These are phyloP conservation scores for Cryptocephalus moraei DNA, from an alignment of 2,888 invertebrate species.

Conservation along the genomic window DNA sequence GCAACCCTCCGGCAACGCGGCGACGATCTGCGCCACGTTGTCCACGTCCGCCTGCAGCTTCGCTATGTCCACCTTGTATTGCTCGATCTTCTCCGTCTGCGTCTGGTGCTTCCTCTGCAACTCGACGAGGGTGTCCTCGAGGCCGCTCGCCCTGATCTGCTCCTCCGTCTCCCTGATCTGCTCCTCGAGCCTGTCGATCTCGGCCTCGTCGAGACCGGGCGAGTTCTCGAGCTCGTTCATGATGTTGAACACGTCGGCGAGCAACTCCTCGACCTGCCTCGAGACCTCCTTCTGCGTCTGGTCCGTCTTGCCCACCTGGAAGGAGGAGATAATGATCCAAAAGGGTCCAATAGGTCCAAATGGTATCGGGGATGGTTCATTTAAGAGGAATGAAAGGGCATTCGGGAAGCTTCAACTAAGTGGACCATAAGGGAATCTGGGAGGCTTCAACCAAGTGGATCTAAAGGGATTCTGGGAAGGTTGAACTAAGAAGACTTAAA, in stretches of 20 bases:
- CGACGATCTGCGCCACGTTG: conserved; percentile 72
- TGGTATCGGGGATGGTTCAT: too few species aligned
- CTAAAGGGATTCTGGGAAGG: too few species aligned
- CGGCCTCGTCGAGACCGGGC: conserved; percentile 59
- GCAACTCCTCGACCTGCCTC: conserved; percentile 70
- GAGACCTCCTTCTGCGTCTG: conserved; percentile 72
- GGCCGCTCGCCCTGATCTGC: conserved; percentile 58
- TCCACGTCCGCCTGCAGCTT: conserved; percentile 65
- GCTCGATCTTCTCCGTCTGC: conserved; percentile 58
- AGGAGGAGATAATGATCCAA: conserved; percentile 2
- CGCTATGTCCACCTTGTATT: conserved; percentile 69
- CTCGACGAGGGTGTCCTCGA: conserved; percentile 64
- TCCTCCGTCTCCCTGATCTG: conserved; percentile 58
- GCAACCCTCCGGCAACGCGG: conserved; percentile 70
- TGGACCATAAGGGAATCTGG: too few species aligned
- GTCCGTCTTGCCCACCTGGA: conserved; percentile 78
- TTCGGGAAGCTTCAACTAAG: too few species aligned
- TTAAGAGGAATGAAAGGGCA: too few species aligned
- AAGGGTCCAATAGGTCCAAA: too few species aligned
- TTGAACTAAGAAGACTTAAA: too few species aligned
- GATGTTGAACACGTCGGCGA: conserved; percentile 68
- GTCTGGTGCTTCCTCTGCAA: conserved; percentile 52
- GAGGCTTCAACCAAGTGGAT: too few species aligned
- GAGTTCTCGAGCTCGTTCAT: conserved; percentile 65
- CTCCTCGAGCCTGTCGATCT: conserved; percentile 51